Evolutionary conservation across 2,888 invertebrate genomes (phyloP).

Genomic region (Thumatha senex): DNA sequence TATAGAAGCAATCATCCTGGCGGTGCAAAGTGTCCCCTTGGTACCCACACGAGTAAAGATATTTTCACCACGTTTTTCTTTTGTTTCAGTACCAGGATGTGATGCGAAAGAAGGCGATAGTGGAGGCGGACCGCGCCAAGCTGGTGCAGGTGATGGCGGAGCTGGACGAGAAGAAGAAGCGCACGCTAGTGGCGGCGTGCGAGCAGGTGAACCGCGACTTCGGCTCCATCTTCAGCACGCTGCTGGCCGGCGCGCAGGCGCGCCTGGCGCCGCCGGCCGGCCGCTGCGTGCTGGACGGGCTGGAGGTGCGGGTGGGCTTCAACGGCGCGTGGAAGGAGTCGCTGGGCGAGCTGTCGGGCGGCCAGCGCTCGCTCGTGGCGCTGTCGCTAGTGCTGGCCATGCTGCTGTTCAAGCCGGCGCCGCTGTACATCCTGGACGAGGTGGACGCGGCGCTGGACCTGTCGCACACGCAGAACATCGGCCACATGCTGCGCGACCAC

Average conservation of each 20-base stretch:
- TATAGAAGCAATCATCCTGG: no score
- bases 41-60: no score
- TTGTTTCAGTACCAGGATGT: conserved; percentile 89
- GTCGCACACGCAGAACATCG: conserved; percentile 99
- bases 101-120: conserved; percentile 87
- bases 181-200: conserved; percentile 91
- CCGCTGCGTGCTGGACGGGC: conserved; percentile 90
- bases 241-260: conserved; percentile 96
- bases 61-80: no score
- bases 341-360: conserved; percentile 97
- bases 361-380: conserved; percentile 97
- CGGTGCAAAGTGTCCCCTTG: no score
- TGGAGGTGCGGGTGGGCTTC: conserved; percentile 95
- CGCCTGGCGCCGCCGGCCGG: conserved; percentile 91
- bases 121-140: conserved; percentile 89
- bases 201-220: conserved; percentile 96
- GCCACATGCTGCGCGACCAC: conserved; percentile 92
- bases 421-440: conserved; percentile 99
- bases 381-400: conserved; percentile 97
- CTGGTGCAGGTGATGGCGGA: conserved; percentile 91
- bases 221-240: conserved; percentile 95
- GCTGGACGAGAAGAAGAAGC: conserved; percentile 95
- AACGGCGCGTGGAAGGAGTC: conserved; percentile 98
- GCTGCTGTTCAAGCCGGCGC: conserved; percentile 98
- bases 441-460: conserved; percentile 99